phyloP scores from a whole-genome alignment of 1,140 invertebrate species.

The Eupeodes corollae region DNA sequence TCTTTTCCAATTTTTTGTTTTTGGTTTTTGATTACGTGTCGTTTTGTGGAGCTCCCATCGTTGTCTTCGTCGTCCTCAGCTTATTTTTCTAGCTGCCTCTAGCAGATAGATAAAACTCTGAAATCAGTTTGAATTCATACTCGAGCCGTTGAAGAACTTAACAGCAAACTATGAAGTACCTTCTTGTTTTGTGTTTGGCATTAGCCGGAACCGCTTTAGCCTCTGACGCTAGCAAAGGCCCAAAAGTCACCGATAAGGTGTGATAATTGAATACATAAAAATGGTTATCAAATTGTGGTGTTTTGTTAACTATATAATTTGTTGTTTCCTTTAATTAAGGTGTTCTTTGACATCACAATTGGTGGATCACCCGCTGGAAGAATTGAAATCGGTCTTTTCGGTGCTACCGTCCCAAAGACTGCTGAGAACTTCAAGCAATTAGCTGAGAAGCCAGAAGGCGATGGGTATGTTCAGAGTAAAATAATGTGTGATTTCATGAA shows the following conservation, averaged over 20 bases:
- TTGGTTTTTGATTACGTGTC: no score
- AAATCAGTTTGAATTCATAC: no score
- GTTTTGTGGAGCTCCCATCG: no score
- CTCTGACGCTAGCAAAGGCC: slow-evolving; percentile 43
- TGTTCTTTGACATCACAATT: slow-evolving; percentile 87
- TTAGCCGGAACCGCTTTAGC: background rate
- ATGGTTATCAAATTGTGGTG: slow-evolving; percentile 5
- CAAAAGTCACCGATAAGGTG: slow-evolving; percentile 67
- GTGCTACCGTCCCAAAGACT: slow-evolving; percentile 93
- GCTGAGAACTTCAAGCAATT: slow-evolving; percentile 83
- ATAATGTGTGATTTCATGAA: background rate
- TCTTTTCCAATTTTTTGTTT: no score
- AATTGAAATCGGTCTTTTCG: slow-evolving; percentile 87
- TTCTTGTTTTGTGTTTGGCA: no score
- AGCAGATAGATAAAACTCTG: no score
- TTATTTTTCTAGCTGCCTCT: no score
- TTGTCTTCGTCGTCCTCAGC: no score
- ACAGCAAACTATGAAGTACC: no score
- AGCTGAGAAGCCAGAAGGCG: slow-evolving; percentile 60
- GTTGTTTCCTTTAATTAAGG: slow-evolving; percentile 46
- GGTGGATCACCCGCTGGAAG: slow-evolving; percentile 64
- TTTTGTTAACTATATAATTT: slow-evolving; percentile 9
- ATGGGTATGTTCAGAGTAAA: slow-evolving; percentile 48
- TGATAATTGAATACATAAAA: slow-evolving; percentile 13
- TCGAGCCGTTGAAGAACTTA: no score